A percentile compares a stretch with the other conserved stretches of the same genome.
phyloP scores from a whole-genome alignment of 2,797 vertebrate genomes.

The Phataginus tricuspis region DNA sequence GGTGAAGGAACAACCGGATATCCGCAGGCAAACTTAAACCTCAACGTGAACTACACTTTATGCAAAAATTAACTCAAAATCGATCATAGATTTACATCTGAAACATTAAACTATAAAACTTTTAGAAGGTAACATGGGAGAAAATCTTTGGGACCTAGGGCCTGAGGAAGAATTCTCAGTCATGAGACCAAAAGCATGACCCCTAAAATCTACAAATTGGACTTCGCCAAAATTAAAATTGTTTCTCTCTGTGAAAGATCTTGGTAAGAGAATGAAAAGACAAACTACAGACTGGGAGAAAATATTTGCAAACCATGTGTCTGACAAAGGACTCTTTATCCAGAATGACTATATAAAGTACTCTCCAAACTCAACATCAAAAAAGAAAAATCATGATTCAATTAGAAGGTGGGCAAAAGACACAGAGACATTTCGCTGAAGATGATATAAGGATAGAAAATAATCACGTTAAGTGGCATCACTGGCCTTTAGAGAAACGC shows the following conservation, averaged over 20 bases:
- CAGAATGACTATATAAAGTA: not conserved
- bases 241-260: not conserved
- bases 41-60: not conserved
- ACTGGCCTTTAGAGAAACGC: not conserved
- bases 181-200: not conserved
- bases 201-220: not conserved
- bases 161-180: not conserved
- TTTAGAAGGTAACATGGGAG: not conserved
- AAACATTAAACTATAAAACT: not conserved
- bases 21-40: not conserved
- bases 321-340: not conserved
- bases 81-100: not conserved
- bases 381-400: not conserved
- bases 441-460: not conserved
- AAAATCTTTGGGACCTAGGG: not conserved
- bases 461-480: not conserved
- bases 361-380: not conserved
- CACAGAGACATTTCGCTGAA: not conserved
- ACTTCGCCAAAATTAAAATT: not conserved
- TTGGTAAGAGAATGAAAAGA: constrained; percentile 1
- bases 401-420: not conserved
- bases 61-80: not conserved
- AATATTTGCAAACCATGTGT: not conserved
- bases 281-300: not conserved
- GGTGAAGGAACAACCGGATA: not conserved